A percentile compares a stretch with the other conserved stretches of the same genome.
Evolutionary conservation across 2,888 invertebrate genomes (phyloP).

Genomic region (Hydrotaea cyrtoneurina): DNA sequence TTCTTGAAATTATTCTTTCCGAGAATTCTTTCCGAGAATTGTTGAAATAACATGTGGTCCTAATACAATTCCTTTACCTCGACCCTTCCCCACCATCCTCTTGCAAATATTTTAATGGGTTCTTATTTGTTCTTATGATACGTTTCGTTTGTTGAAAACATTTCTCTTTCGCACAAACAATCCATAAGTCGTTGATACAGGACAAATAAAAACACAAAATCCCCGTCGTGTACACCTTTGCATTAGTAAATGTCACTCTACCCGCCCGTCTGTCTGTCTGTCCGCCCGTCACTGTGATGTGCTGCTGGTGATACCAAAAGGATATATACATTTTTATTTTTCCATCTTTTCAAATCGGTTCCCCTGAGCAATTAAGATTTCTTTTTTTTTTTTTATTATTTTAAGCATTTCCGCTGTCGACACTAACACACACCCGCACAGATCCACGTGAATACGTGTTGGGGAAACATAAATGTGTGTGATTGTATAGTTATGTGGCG

Average conservation of each 20-base stretch:
- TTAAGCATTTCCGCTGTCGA: constrained; percentile 3
- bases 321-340: constrained; percentile 23
- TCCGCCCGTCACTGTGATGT: background rate
- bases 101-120: background rate
- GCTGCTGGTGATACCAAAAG: background rate
- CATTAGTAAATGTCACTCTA: constrained; percentile 9
- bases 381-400: background rate
- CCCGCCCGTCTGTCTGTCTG: background rate
- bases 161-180: background rate
- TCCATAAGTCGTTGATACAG: constrained; percentile 15
- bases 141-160: background rate
- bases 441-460: constrained; percentile 15
- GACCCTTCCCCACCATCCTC: background rate
- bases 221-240: background rate
- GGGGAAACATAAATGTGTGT: constrained; percentile 8
- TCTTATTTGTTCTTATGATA: constrained; percentile 11
- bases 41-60: too few species aligned
- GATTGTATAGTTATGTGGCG: constrained; percentile 33
- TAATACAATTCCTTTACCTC: too few species aligned
- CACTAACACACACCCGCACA: background rate
- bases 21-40: too few species aligned
- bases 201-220: constrained; percentile 19
- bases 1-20: too few species aligned
- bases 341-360: background rate
- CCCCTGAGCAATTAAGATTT: constrained; percentile 6